Conservation (phyloP, 2,113 vertebrate genomes). For the Pseudorectes ferrugineus region DNA sequence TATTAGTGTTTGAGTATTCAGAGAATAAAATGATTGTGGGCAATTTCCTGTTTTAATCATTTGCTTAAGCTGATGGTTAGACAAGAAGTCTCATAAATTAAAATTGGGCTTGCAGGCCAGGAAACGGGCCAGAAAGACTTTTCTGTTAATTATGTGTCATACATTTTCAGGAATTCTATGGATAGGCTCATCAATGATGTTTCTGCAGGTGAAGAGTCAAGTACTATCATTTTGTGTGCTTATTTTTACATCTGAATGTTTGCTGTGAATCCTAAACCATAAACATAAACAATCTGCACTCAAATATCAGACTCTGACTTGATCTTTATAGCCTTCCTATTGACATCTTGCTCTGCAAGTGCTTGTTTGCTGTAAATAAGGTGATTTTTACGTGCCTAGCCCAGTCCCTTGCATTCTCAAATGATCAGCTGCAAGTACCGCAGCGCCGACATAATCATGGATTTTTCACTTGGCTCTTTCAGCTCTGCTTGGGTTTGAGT, state of each 20-base stretch:
- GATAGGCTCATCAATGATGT: background rate
- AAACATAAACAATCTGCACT: background rate
- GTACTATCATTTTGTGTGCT: background rate
- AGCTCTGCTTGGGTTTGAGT: background rate
- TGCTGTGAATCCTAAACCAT: background rate
- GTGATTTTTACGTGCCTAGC: background rate
- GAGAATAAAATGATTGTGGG: background rate
- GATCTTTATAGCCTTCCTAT: background rate
- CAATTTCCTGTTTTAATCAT: background rate
- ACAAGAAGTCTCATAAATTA: background rate
- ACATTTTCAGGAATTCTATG: background rate
- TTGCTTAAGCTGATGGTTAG: background rate
- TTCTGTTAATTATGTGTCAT: background rate
- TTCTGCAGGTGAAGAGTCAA: background rate
- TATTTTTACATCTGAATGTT: background rate
- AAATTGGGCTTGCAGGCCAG: background rate
- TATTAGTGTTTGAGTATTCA: background rate
- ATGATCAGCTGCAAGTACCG: background rate
- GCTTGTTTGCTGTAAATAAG: background rate
- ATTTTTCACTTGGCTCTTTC: background rate
- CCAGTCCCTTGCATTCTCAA: background rate
- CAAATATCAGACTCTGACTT: background rate
- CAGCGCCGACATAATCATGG: background rate
- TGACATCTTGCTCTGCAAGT: background rate
- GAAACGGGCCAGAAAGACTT: background rate